These are phyloP conservation scores for Alca torda DNA, from an alignment of 2,797 vertebrate genomes.

Conservation along the genomic window DNA sequence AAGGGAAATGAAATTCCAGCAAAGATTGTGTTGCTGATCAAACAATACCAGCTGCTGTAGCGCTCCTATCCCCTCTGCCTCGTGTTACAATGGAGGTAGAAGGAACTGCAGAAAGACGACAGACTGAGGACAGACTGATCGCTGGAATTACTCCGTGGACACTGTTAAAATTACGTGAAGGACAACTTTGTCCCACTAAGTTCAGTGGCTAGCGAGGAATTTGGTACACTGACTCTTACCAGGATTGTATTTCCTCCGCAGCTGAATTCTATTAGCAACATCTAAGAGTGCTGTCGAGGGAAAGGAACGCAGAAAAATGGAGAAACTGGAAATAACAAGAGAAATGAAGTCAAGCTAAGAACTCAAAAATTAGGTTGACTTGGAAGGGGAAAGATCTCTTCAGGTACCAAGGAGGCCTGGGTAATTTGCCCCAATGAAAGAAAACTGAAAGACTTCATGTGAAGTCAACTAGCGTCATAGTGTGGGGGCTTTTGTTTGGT, in stretches of 20 bases:
- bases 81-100: not conserved
- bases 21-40: constrained; percentile 44
- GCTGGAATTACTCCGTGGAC: not conserved
- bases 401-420: not conserved
- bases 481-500: not conserved
- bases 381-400: not conserved
- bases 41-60: constrained; percentile 24
- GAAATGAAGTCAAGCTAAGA: not conserved
- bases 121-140: not conserved
- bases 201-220: not conserved
- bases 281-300: not conserved
- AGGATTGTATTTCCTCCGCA: not conserved
- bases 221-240: not conserved
- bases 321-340: not conserved
- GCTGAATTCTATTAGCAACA: not conserved
- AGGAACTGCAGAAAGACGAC: not conserved
- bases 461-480: not conserved
- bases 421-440: not conserved
- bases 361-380: not conserved
- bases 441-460: not conserved
- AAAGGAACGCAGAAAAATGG: not conserved
- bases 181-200: not conserved
- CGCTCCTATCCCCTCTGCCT: not conserved
- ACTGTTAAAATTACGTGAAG: not conserved
- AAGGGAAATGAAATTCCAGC: constrained; percentile 52